Evolutionary conservation across 2,888 invertebrate genomes (phyloP).

Genomic region (Pterobdella sp.): DNA sequence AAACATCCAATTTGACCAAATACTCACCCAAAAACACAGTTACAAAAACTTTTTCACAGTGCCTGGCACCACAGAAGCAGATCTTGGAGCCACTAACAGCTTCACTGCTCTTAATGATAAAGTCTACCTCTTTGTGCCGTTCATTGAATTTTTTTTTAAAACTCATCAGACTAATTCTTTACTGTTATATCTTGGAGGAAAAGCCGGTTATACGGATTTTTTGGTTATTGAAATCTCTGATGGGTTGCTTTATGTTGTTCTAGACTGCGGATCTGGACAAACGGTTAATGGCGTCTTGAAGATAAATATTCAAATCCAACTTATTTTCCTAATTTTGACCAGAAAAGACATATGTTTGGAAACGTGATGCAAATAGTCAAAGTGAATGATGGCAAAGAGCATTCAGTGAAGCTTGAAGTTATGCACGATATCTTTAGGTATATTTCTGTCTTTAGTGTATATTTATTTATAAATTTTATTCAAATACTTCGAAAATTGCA

Average conservation of each 20-base stretch:
- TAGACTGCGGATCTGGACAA: constrained; percentile 40
- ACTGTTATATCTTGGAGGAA: constrained; percentile 36
- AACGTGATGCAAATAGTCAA: not conserved
- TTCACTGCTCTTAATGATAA: not conserved
- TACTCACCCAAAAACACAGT: too few relatives aligned
- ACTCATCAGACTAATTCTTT: constrained; percentile 44
- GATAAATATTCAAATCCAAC: not conserved
- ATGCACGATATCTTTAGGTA: constrained; percentile 32
- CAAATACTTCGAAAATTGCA: too few relatives aligned
- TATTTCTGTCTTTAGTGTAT: not conserved
- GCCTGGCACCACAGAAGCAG: not conserved
- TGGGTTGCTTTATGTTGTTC: constrained; percentile 40
- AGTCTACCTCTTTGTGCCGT: constrained; percentile 19
- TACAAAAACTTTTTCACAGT: not conserved
- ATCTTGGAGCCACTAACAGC: not conserved
- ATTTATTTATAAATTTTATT: too few relatives aligned
- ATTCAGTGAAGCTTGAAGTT: constrained; percentile 39
- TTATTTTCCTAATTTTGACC: not conserved
- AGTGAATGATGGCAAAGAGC: constrained; percentile 45
- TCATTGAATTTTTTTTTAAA: constrained; percentile 44
- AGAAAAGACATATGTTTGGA: constrained; percentile 7
- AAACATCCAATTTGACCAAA: not conserved
- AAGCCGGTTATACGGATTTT: constrained; percentile 38
- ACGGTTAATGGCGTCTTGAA: not conserved
- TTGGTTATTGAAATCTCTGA: constrained; percentile 47